Evolutionary conservation across 2,888 invertebrate species (phyloP).

Genomic region (Anorthoa munda): DNA sequence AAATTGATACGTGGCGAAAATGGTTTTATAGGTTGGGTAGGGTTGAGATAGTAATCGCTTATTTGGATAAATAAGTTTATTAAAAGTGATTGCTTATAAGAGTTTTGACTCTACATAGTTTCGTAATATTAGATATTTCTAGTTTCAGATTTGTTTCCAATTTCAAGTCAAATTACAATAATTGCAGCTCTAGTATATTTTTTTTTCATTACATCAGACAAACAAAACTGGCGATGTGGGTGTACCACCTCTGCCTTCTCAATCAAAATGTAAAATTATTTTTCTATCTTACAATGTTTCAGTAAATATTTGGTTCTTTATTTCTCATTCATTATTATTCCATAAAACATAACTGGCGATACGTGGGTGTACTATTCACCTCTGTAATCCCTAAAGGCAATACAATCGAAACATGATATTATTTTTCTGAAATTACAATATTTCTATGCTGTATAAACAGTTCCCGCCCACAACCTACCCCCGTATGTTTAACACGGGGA

Average conservation of each 20-base stretch:
- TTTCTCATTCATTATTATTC: no score
- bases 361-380: background rate
- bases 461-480: background rate
- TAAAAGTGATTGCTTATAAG: background rate
- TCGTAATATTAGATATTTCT: background rate
- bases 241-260: background rate
- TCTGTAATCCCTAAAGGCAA: background rate
- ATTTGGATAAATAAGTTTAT: background rate
- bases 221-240: background rate
- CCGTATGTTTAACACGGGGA: slow-evolving; percentile 17
- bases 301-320: no score
- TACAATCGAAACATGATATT: no score
- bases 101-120: background rate
- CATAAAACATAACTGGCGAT: background rate
- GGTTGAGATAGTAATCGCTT: no score
- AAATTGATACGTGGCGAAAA: no score
- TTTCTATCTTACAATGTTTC: no score
- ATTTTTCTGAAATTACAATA: background rate
- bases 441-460: background rate
- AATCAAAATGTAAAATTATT: no score
- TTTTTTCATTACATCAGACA: background rate
- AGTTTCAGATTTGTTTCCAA: background rate
- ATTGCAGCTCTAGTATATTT: background rate
- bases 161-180: background rate
- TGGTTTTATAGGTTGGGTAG: no score